Percentiles rank a stretch among this genome's conserved stretches.
Conservation (phyloP, 2,888 invertebrate species). For the Limnephilus marmoratus region DNA sequence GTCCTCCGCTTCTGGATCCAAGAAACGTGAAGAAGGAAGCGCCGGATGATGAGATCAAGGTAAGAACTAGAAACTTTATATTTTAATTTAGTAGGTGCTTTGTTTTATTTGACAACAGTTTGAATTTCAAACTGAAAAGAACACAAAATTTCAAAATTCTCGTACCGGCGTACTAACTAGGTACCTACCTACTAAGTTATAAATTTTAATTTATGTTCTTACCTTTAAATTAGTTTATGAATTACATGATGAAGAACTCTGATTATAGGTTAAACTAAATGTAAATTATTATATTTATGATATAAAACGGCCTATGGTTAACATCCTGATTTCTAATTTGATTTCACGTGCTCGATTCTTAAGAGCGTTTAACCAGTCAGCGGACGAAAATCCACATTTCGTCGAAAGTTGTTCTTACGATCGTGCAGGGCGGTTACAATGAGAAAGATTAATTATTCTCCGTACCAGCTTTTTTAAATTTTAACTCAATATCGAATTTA, state of each 20-base stretch:
- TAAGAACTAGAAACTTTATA: conserved; percentile 69
- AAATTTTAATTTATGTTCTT: too few species aligned
- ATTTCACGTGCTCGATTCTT: neutral
- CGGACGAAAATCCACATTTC: too few species aligned
- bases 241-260: neutral
- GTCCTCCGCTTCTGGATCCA: conserved; percentile 71
- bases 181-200: neutral
- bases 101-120: neutral
- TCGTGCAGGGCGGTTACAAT: too few species aligned
- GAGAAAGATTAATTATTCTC: too few species aligned
- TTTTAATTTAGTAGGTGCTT: neutral
- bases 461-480: too few species aligned
- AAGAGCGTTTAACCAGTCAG: too few species aligned
- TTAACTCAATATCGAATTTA: too few species aligned
- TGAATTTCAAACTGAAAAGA: neutral
- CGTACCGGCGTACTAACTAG: neutral
- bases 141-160: neutral
- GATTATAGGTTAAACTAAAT: neutral
- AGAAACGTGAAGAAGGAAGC: conserved; percentile 82
- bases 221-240: neutral
- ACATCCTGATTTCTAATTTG: neutral
- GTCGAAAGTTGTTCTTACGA: too few species aligned
- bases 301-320: neutral
- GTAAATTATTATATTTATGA: neutral
- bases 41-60: conserved; percentile 87